These are phyloP conservation scores for Mastigias papua DNA, from an alignment of 30 jellyfish, hydroid and myxozoan genomes.

Conservation along the genomic window DNA sequence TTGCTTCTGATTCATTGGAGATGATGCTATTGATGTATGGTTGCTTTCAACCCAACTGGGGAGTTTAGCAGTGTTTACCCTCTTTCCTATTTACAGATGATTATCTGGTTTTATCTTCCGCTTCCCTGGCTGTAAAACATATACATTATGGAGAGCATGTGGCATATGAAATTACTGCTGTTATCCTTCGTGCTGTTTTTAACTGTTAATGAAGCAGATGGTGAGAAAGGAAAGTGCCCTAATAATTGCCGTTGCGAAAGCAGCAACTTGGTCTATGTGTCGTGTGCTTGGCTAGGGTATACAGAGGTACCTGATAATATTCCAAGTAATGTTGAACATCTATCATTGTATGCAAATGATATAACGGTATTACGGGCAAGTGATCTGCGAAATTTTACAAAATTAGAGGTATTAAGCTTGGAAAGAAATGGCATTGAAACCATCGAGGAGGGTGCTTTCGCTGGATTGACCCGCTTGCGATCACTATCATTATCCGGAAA, in stretches of 20 bases:
- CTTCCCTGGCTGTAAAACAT: not conserved
- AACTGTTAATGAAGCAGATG: not conserved
- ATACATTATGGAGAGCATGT: not conserved
- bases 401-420: constrained; percentile 70
- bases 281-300: constrained; percentile 77
- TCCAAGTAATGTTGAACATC: constrained; percentile 78
- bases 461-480: constrained; percentile 42
- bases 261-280: constrained; percentile 29
- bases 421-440: constrained; percentile 63
- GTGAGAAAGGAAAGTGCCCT: constrained; percentile 48
- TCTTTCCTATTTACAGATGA: not conserved
- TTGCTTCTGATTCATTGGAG: not conserved
- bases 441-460: constrained; percentile 82
- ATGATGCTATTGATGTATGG: not conserved
- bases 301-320: constrained; percentile 66
- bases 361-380: constrained; percentile 33
- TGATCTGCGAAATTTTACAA: constrained; percentile 67
- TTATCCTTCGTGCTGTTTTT: not conserved
- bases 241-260: constrained; percentile 65
- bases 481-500: constrained; percentile 88
- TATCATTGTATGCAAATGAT: constrained; percentile 77
- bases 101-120: too few species aligned
- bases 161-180: not conserved
- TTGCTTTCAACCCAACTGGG: not conserved
- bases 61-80: not conserved